Percentiles rank a stretch among this genome's conserved stretches.
Evolutionary conservation across 2,888 invertebrate species (phyloP).

Genomic region (Mythimna pallens): DNA sequence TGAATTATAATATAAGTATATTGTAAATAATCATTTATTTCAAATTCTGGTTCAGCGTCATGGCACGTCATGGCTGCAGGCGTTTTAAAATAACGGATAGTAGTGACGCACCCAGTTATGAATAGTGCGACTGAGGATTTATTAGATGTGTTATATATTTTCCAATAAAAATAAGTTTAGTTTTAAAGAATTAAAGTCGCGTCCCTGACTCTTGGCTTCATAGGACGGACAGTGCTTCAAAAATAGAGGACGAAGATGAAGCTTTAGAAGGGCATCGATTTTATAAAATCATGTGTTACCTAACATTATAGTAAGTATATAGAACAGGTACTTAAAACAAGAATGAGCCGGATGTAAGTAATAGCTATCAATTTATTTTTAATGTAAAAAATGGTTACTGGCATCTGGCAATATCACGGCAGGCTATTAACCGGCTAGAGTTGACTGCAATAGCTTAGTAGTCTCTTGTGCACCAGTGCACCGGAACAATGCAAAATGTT

Average conservation of each 20-base stretch:
- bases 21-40: constrained; percentile 39
- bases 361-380: not conserved
- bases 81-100: constrained; percentile 26
- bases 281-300: not conserved
- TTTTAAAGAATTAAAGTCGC: not conserved
- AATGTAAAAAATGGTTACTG: not conserved
- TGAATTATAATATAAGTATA: constrained; percentile 12
- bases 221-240: constrained; percentile 2
- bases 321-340: constrained; percentile 12
- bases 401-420: not conserved
- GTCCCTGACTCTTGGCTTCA: constrained; percentile 5
- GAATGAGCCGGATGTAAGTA: constrained; percentile 1
- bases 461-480: not conserved
- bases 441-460: not conserved
- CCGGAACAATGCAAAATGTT: not conserved
- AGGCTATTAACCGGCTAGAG: not conserved
- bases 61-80: constrained; percentile 58
- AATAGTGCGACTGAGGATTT: constrained; percentile 4
- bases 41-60: constrained; percentile 47
- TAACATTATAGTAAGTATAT: not conserved
- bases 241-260: constrained; percentile 6
- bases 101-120: constrained; percentile 13
- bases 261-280: not conserved
- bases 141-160: not conserved
- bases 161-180: not conserved